Conservation (phyloP, 2,797 vertebrate species). For the Brachymystax lenok region DNA sequence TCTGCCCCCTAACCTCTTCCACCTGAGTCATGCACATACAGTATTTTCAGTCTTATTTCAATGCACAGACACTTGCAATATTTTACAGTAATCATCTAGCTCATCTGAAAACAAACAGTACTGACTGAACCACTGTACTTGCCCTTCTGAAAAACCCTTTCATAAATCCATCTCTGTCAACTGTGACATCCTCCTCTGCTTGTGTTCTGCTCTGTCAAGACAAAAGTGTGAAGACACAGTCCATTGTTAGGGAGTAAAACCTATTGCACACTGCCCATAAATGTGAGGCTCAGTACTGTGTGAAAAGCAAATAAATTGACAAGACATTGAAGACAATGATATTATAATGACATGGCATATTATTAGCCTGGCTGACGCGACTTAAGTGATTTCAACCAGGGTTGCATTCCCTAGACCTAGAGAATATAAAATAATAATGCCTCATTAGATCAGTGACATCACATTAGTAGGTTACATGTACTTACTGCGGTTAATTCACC, state of each 20-base stretch:
- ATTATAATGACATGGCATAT: too few relatives aligned
- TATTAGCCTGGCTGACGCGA: too few relatives aligned
- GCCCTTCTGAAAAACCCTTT: slow-evolving; percentile 93
- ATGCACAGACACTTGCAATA: background rate
- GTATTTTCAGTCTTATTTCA: background rate
- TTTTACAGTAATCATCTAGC: background rate
- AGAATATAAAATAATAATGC: background rate
- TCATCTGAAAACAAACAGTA: too few relatives aligned
- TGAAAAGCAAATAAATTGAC: too few relatives aligned
- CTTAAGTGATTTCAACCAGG: too few relatives aligned
- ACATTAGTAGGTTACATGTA: slow-evolving; percentile 20
- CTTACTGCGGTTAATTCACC: slow-evolving; percentile 79
- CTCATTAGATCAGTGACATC: slow-evolving; percentile 9
- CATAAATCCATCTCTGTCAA: slow-evolving; percentile 91
- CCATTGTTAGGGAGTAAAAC: too few relatives aligned
- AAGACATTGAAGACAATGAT: too few relatives aligned
- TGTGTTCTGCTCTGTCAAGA: slow-evolving; percentile 74
- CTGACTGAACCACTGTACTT: slow-evolving; percentile 19
- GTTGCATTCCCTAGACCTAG: too few relatives aligned
- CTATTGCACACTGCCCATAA: too few relatives aligned
- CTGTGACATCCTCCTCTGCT: slow-evolving; percentile 76
- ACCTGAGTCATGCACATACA: slow-evolving; percentile 72
- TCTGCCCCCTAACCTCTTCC: slow-evolving; percentile 85
- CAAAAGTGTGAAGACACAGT: background rate
- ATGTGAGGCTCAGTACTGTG: too few relatives aligned